phyloP scores from a whole-genome alignment of 35 echinoderm and acorn worm species.

The Ophioderma brevispina region DNA sequence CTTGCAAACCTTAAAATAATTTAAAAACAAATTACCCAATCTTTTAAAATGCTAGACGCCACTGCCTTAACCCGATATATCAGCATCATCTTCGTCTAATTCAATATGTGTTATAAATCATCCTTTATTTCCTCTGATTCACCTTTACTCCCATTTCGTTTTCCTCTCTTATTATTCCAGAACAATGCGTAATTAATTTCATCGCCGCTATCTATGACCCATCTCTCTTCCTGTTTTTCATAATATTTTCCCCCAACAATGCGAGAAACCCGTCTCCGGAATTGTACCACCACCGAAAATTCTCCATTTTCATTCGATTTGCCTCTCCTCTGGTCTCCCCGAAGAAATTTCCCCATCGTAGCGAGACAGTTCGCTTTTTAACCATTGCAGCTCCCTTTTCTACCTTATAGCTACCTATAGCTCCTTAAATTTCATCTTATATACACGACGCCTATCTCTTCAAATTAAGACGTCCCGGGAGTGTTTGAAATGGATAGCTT shows the following conservation, averaged over 20 bases:
- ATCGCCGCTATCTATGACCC: neutral
- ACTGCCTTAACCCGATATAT: too few relatives aligned
- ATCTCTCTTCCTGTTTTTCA: neutral
- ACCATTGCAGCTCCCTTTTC: neutral
- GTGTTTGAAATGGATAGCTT: conserved; percentile 4
- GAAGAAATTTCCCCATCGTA: neutral
- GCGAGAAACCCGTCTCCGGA: neutral
- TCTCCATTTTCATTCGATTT: neutral
- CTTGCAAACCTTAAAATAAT: too few relatives aligned
- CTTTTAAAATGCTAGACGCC: too few relatives aligned
- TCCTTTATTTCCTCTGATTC: too few relatives aligned
- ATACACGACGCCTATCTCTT: neutral
- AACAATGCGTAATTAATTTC: neutral
- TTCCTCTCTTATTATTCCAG: neutral
- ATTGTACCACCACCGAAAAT: conserved; percentile 5
- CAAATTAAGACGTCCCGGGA: conserved; percentile 3
- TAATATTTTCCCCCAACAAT: neutral
- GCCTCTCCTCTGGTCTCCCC: neutral
- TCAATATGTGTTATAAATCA: too few relatives aligned
- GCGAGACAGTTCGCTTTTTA: neutral
- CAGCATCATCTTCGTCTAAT: too few relatives aligned
- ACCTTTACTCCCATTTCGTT: too few relatives aligned
- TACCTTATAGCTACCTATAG: neutral
- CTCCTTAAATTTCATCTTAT: conserved; percentile 7
- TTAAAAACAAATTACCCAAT: too few relatives aligned